Base-by-base conservation (phyloP, 2,888 invertebrate genomes). In the Lissonota sp. region DNA sequence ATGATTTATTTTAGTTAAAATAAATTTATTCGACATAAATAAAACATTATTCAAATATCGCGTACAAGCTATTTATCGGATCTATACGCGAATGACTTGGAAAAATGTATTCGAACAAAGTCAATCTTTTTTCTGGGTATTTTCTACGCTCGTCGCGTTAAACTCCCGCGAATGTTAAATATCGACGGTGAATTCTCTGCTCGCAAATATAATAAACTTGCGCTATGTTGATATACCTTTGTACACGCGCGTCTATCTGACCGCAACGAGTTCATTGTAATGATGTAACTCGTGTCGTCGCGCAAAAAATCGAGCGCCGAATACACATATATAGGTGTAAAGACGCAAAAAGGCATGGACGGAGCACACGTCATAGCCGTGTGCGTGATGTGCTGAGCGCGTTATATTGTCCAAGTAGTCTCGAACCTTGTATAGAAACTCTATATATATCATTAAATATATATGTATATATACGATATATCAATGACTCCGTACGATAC, bases 341-440 rank as follows among this genome's bases (percentile, higher is more conserved):
- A 51, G 7, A 73, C 44, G 55, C n/a, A n/a, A 64, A 57, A 72
- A 51, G 37, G 51, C 66, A 66, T 16, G 42, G 53, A 26, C 62
- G 60, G 26, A 26, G 26, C 26, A 26, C 26, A 26, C 73, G 73
- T 73, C 79, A 72, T 53, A 60, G 64, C 5, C 12, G 60, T 72
- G 63, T 53, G 78, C 62, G 78, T 73, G 79, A 63, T 64, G 42
- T 60, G 64, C 64, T 37, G 37, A 51, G 72, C 49, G 72, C 49
- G 57, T 42, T 46, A 69, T 79, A 74, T 74, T 74, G 79, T 79
- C 79, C 64, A 64, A 79, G 79, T 70, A 79, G 63, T 57, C 62
- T 53, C 63, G 51, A 70, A 58, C 69, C 55, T 64, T 8, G 64
- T 64, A 58, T 67, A 51, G 16, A 67, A 14, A 51, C 39, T 8